Conservation (phyloP, 1,140 invertebrate species). For the Drosophila kanapiae region DNA sequence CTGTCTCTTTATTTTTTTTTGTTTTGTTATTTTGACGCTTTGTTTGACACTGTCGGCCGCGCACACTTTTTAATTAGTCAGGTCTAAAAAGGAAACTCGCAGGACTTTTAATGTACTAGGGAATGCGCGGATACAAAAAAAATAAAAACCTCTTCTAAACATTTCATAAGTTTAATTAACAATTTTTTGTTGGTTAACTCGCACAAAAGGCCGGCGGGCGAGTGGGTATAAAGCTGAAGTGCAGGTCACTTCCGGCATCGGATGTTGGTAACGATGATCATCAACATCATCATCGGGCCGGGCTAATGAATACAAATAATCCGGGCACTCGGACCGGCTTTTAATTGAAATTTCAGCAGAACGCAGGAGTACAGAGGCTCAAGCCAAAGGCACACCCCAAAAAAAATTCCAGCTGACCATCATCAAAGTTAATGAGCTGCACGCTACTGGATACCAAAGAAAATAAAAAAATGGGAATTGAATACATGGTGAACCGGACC, state of each 20-base stretch:
- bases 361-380: conserved; percentile 24
- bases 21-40: conserved; percentile 39
- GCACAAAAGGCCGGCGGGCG: conserved; percentile 16
- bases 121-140: background rate
- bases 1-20: conserved; percentile 19
- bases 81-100: conserved; percentile 33
- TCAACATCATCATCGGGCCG: conserved; percentile 16
- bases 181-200: conserved; percentile 49
- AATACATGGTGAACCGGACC: conserved; percentile 24
- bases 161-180: conserved; percentile 80
- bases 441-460: conserved; percentile 11
- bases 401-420: conserved; percentile 39
- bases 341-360: conserved; percentile 72
- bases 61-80: conserved; percentile 74
- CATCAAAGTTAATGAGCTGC: conserved; percentile 78
- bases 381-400: conserved; percentile 7
- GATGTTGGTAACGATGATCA: conserved; percentile 49
- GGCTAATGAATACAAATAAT: conserved; percentile 78
- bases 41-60: conserved; percentile 45
- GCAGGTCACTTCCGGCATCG: conserved; percentile 73
- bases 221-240: conserved; percentile 56
- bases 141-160: conserved; percentile 57
- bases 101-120: conserved; percentile 36
- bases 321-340: conserved; percentile 30
- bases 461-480: conserved; percentile 17